Evolutionary conservation across 2,888 invertebrate genomes (phyloP).

Genomic region (Drosophila affinis): DNA sequence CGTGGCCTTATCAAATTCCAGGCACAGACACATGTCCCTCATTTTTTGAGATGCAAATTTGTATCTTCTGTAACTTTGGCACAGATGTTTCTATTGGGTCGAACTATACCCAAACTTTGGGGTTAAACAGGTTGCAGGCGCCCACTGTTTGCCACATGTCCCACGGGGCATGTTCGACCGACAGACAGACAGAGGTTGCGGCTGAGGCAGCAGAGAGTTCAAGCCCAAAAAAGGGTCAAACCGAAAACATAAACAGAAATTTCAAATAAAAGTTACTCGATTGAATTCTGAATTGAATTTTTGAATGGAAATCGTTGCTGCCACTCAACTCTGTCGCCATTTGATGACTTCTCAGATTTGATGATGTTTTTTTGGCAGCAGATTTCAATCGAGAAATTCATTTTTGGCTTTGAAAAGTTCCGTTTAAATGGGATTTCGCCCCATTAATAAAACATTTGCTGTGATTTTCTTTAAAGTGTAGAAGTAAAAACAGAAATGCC

Average conservation of each 20-base stretch:
- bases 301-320: slow-evolving; percentile 21
- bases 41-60: slow-evolving; percentile 39
- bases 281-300: slow-evolving; percentile 14
- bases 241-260: neutral
- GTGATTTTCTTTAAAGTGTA: neutral
- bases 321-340: neutral
- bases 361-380: neutral
- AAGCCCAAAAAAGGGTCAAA: slow-evolving; percentile 16
- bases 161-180: slow-evolving; percentile 14
- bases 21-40: slow-evolving; percentile 56
- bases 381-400: neutral
- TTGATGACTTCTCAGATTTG: neutral
- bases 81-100: slow-evolving; percentile 57
- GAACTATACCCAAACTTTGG: slow-evolving; percentile 36
- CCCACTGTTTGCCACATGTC: slow-evolving; percentile 5
- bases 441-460: too few species aligned
- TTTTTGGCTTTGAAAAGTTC: neutral
- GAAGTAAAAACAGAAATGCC: too few species aligned
- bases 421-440: neutral
- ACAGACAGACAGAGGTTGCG: neutral
- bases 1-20: slow-evolving; percentile 43
- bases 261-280: slow-evolving; percentile 12
- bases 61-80: slow-evolving; percentile 1
- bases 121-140: slow-evolving; percentile 12
- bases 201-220: neutral